Evolutionary conservation across 2,113 vertebrate species (phyloP).

Genomic region (Ammodytes marinus): DNA sequence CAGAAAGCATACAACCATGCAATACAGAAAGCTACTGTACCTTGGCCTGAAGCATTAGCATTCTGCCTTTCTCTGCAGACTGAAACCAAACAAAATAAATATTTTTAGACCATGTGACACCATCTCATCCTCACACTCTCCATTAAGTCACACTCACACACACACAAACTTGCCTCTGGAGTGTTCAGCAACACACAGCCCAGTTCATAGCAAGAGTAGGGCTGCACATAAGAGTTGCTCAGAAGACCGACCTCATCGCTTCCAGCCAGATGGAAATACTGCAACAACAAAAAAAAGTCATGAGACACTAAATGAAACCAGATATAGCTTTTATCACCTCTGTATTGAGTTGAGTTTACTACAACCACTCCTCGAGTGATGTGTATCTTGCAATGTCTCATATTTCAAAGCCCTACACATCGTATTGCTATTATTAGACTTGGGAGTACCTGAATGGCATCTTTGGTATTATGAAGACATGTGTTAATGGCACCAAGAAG

Average conservation of each 20-base stretch:
- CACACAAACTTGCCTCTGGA: constrained; percentile 85
- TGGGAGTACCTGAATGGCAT: constrained; percentile 89
- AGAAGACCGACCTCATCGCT: constrained; percentile 90
- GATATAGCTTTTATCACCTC: not conserved
- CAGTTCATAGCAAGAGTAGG: constrained; percentile 95
- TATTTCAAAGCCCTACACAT: not conserved
- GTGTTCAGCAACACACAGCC: constrained; percentile 90
- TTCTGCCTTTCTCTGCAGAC: constrained; percentile 89
- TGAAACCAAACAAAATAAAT: constrained; percentile 64
- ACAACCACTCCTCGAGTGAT: too few relatives aligned
- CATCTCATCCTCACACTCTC: not conserved
- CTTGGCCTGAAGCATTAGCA: constrained; percentile 94
- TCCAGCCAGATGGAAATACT: constrained; percentile 92
- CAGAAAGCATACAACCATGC: not conserved
- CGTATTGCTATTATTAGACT: not conserved
- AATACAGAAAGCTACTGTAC: constrained; percentile 76
- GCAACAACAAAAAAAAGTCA: not conserved
- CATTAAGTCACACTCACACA: not conserved
- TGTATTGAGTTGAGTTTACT: not conserved
- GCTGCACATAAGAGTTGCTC: constrained; percentile 91
- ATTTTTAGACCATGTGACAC: constrained; percentile 34
- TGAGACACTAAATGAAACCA: not conserved
- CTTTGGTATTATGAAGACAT: constrained; percentile 91
- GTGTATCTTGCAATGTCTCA: not conserved
- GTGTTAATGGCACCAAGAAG: constrained; percentile 95